phyloP scores from a whole-genome alignment of 2,797 vertebrate species.

The Scolopax bukidnonensis region DNA sequence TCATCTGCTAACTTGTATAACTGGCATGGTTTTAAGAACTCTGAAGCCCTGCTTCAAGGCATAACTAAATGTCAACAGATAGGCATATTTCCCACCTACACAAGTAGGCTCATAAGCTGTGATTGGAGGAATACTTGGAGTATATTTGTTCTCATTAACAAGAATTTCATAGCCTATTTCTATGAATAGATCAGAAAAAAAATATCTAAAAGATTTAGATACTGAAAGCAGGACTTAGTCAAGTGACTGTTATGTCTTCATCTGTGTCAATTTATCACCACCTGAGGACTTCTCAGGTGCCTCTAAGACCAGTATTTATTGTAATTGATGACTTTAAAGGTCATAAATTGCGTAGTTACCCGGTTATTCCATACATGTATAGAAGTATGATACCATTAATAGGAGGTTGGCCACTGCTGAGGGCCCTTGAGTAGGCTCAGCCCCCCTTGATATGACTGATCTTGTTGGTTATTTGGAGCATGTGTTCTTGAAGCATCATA shows the following conservation, averaged over 20 bases:
- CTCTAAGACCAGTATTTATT: neutral
- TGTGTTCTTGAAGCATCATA: neutral
- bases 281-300: neutral
- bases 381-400: neutral
- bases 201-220: neutral
- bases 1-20: slow-evolving; percentile 51
- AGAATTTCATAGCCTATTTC: slow-evolving; percentile 5
- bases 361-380: neutral
- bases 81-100: slow-evolving; percentile 54
- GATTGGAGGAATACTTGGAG: neutral
- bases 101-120: neutral
- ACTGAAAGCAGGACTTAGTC: neutral
- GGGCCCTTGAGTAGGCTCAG: neutral
- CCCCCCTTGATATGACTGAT: neutral
- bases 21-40: slow-evolving; percentile 51
- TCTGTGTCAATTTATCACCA: neutral
- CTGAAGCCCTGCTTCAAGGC: slow-evolving; percentile 45
- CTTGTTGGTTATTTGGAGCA: neutral
- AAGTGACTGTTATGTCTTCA: neutral
- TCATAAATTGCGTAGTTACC: neutral
- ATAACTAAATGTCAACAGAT: slow-evolving; percentile 55
- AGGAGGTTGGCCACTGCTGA: neutral
- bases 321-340: neutral
- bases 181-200: neutral
- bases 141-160: slow-evolving; percentile 27